phyloP scores from a whole-genome alignment of 2,797 vertebrate genomes.

The Phalloptychus januarius region DNA sequence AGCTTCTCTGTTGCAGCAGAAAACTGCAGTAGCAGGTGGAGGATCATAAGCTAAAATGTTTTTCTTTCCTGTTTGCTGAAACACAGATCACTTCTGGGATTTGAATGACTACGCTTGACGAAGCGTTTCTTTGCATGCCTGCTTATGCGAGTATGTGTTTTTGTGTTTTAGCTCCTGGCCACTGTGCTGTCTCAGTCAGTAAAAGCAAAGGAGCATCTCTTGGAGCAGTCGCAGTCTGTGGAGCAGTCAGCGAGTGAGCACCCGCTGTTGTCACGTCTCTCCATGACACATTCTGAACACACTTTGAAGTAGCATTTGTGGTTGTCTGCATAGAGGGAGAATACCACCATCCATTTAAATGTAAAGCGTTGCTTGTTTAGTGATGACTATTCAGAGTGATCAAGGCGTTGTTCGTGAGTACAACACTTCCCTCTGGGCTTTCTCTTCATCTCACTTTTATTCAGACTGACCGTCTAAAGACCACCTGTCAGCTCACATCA shows the following conservation, averaged over 20 bases:
- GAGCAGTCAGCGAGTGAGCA: slow-evolving; percentile 88
- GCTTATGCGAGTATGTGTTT: slow-evolving; percentile 35
- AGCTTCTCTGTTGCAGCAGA: slow-evolving; percentile 7
- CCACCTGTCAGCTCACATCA: slow-evolving; percentile 55
- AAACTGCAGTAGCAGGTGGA: slow-evolving; percentile 20
- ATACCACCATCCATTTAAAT: not conserved
- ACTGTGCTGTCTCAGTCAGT: slow-evolving; percentile 95
- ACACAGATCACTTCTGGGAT: slow-evolving; percentile 41
- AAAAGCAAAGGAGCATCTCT: slow-evolving; percentile 91
- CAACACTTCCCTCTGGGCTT: slow-evolving; percentile 14
- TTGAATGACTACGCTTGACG: slow-evolving; percentile 44
- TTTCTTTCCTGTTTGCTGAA: slow-evolving; percentile 28
- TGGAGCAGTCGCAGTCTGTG: slow-evolving; percentile 90
- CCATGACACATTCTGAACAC: not conserved
- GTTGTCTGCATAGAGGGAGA: not conserved
- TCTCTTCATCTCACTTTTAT: slow-evolving; percentile 21
- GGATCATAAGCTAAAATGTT: slow-evolving; percentile 21
- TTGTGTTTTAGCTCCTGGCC: slow-evolving; percentile 87
- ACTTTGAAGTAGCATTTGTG: not conserved
- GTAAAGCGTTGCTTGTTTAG: not conserved
- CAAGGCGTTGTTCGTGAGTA: slow-evolving; percentile 15
- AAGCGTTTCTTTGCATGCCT: slow-evolving; percentile 40
- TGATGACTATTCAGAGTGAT: slow-evolving; percentile 27
- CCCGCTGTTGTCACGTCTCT: not conserved
- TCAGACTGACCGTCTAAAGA: slow-evolving; percentile 41